Percentiles rank a stretch among this genome's conserved stretches.
phyloP scores from a whole-genome alignment of 2,797 vertebrate species.

The Coranthus polyacanthus region DNA sequence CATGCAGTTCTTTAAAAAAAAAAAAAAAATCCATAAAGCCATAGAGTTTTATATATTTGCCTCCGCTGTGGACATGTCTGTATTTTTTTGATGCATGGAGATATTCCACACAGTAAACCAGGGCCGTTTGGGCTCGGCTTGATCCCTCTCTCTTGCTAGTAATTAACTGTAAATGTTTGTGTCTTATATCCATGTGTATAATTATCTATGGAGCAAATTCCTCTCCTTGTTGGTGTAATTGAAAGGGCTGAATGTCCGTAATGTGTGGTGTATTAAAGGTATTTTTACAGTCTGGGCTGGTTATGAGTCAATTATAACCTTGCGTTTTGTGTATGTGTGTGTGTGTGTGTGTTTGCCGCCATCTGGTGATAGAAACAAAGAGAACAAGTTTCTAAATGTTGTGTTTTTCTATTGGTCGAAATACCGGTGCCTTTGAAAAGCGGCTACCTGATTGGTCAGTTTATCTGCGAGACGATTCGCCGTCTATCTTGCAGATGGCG shows the following conservation, averaged over 20 bases:
- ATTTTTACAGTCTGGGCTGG: conserved; percentile 32
- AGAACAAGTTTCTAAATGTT: not conserved
- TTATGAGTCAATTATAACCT: not conserved
- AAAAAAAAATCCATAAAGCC: conserved; percentile 36
- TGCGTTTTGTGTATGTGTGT: not conserved
- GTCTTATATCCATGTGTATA: not conserved
- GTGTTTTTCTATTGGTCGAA: conserved; percentile 70
- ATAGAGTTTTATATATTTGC: conserved; percentile 22
- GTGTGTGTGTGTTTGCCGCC: conserved; percentile 45
- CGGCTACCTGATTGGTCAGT: conserved; percentile 77
- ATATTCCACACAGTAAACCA: conserved; percentile 7
- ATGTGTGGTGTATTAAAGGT: conserved; percentile 53
- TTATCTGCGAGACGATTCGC: conserved; percentile 59
- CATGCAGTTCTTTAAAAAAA: conserved; percentile 4
- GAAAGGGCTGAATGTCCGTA: not conserved
- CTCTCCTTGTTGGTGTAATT: not conserved
- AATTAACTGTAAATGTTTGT: conserved; percentile 16
- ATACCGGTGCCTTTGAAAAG: conserved; percentile 65
- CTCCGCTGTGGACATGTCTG: conserved; percentile 27
- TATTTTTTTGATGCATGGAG: conserved; percentile 15
- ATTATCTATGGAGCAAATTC: not conserved
- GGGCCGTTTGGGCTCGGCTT: not conserved
- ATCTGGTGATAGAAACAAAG: conserved; percentile 46
- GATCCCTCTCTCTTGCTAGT: not conserved
- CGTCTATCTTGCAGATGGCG: conserved; percentile 74